Base-by-base conservation (phyloP, 64 coral and sea anemone species). In the Stylophora pistillata region DNA sequence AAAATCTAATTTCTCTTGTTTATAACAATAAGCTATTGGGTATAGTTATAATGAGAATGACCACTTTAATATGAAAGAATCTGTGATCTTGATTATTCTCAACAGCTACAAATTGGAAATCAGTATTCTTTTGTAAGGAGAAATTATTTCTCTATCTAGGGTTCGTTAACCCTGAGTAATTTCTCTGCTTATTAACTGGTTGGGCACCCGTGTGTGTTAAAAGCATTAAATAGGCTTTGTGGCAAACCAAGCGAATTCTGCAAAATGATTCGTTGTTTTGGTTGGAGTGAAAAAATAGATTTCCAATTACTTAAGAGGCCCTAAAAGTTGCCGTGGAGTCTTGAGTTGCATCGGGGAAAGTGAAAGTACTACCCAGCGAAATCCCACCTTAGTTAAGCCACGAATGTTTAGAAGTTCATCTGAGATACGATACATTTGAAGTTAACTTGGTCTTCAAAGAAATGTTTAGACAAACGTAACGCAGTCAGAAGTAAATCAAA, bases 181-280 rank as follows among this genome's bases (percentile, higher is more conserved):
- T 68, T 68, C 26, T 68, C 20, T 28, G 64, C 26, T 1, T 82
- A 53, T 76, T 33, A 76, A 7, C 18, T 21, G 18, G 20, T 76
- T 76, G 33, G 41, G 12, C 73, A 76, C 73, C 73, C 79, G 21
- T 65, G 59, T 25, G 15, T 30, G 34, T 62, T 33, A 82, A 82
- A 60, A 31, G 4, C 62, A n/a, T 11, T 41, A 63, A 68, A 84
- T 84, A 23, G 10, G 18, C 20, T 27, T 28, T 53, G 61, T 68
- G 33, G 58, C 60, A 52, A 70, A 21, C 60, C 80, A 63, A 70
- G 2, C 10, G 20, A 29, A 84, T 70, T 30, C 34, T 28, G 62
- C 20, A 54, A 70, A 65, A 20, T 70, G 80, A 84, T 84, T 84
- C 13, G 80, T 3, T 84, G 62, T 21, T 25, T 68, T 68, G 60